Evolutionary conservation across 2,797 vertebrate species (phyloP).

Genomic region (Masticophis lateralis): DNA sequence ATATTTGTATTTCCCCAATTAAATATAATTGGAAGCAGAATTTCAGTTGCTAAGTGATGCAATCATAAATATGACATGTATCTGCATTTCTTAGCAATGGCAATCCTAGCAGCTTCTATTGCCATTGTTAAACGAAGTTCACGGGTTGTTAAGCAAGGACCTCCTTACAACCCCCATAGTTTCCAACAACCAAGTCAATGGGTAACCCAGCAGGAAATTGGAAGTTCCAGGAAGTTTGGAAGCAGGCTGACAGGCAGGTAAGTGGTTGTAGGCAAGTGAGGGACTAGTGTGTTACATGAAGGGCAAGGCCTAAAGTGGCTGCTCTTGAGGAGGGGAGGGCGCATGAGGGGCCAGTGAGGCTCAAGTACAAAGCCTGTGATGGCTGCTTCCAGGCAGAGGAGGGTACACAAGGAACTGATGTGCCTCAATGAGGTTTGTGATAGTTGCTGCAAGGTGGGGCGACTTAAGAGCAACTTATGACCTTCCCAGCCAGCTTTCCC

Average conservation of each 20-base stretch:
- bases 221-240: background rate
- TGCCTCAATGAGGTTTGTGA: background rate
- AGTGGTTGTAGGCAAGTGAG: background rate
- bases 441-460: background rate
- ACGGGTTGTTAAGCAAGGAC: background rate
- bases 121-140: background rate
- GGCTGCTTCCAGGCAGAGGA: background rate
- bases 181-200: background rate
- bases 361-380: background rate
- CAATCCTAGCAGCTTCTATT: background rate
- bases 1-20: background rate
- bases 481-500: background rate
- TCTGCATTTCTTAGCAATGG: background rate
- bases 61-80: background rate
- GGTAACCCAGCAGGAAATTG: background rate
- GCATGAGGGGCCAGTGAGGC: background rate
- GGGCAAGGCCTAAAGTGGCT: background rate
- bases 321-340: background rate
- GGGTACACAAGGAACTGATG: background rate
- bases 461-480: background rate
- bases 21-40: background rate
- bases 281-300: background rate
- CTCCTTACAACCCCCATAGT: background rate
- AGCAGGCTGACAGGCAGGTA: background rate
- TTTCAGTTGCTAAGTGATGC: background rate